Conservation (phyloP, 2,888 invertebrate species). For the Aplocera efformata region DNA sequence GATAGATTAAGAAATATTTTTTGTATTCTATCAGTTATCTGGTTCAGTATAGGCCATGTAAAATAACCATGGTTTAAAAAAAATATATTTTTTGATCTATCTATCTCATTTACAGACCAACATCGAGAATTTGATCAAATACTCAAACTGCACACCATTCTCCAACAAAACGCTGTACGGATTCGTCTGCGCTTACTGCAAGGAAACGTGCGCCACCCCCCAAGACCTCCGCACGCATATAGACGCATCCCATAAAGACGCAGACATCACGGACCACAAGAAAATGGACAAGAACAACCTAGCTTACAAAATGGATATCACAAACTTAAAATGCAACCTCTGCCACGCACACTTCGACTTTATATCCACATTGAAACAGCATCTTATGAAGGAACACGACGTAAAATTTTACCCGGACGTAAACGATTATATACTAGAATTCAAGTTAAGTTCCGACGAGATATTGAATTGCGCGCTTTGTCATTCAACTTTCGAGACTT, state of each 20-base stretch:
- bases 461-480: slow-evolving; percentile 60
- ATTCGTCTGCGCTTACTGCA: slow-evolving; percentile 61
- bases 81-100: no score
- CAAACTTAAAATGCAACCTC: slow-evolving; percentile 53
- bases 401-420: slow-evolving; percentile 57
- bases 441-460: slow-evolving; percentile 51
- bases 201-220: slow-evolving; percentile 42
- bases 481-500: slow-evolving; percentile 59
- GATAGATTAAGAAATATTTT: no score
- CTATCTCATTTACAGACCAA: no score
- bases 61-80: no score
- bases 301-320: slow-evolving; percentile 66
- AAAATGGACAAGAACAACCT: slow-evolving; percentile 56
- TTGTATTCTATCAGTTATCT: no score
- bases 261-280: slow-evolving; percentile 44
- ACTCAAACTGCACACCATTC: slow-evolving; percentile 68
- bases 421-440: slow-evolving; percentile 61
- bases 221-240: slow-evolving; percentile 46
- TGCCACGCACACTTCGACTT: slow-evolving; percentile 41
- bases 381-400: slow-evolving; percentile 51
- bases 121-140: slow-evolving; percentile 54
- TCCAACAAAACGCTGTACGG: slow-evolving; percentile 59
- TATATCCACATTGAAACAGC: slow-evolving; percentile 50
- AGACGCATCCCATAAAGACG: slow-evolving; percentile 37
- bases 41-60: no score